phyloP scores from a whole-genome alignment of 2,113 vertebrate species.

The Malurus elegans region DNA sequence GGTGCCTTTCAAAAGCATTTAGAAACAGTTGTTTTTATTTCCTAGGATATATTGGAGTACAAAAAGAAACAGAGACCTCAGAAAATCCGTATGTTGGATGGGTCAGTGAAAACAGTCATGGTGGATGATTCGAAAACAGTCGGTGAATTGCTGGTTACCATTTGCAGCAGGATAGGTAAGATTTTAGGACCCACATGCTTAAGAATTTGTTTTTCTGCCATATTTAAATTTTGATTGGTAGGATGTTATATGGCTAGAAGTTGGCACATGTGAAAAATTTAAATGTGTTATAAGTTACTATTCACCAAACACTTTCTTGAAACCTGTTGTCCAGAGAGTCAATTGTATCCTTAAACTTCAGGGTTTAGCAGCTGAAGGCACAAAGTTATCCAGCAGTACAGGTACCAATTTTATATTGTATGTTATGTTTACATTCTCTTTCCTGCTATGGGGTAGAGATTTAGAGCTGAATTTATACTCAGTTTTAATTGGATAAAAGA shows the following conservation, averaged over 20 bases:
- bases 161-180: constrained; percentile 96
- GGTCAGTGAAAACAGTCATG: constrained; percentile 96
- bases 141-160: constrained; percentile 94
- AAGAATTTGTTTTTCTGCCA: background rate
- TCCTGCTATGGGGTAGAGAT: background rate
- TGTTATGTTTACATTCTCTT: rapidly evolving
- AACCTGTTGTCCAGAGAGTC: background rate
- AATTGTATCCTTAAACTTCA: background rate
- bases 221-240: background rate
- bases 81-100: constrained; percentile 98
- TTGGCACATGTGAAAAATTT: background rate
- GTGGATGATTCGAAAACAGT: constrained; percentile 99
- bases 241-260: background rate
- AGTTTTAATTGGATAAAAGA: background rate
- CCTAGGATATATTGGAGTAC: constrained; percentile 94
- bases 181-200: background rate
- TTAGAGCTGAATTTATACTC: background rate
- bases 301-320: background rate
- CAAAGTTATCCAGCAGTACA: background rate
- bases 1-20: background rate
- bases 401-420: background rate
- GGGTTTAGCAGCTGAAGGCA: background rate
- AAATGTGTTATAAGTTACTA: background rate
- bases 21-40: background rate
- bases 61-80: constrained; percentile 98